Evolutionary conservation across 2,113 vertebrate genomes (phyloP).

Genomic region (Prunella himalayana): DNA sequence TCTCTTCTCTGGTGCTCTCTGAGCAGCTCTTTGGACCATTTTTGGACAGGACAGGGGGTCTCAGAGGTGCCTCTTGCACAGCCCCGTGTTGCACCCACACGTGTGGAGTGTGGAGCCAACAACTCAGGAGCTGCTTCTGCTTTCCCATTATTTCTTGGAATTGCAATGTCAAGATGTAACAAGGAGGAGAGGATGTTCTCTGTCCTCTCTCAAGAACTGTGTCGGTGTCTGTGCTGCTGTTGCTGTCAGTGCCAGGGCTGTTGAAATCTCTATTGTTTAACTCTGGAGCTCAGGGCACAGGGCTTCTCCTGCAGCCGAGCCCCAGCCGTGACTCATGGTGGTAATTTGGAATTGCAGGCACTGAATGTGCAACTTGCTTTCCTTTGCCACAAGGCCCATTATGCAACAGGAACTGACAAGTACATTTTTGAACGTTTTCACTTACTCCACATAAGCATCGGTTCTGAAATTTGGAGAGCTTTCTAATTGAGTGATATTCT

Average conservation of each 20-base stretch:
- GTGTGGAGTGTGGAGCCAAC: neutral
- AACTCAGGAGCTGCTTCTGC: neutral
- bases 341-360: neutral
- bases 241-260: neutral
- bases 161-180: neutral
- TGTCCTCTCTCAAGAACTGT: neutral
- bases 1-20: neutral
- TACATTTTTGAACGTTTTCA: neutral
- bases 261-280: neutral
- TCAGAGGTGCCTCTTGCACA: neutral
- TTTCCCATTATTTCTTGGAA: neutral
- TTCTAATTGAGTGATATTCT: neutral
- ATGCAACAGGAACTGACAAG: constrained; percentile 31
- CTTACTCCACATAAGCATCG: neutral
- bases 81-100: fast-evolving
- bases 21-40: neutral
- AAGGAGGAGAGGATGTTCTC: neutral
- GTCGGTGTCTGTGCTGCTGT: neutral
- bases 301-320: neutral
- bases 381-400: neutral
- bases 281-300: neutral
- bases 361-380: neutral
- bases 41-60: neutral
- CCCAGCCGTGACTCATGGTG: neutral
- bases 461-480: constrained; percentile 19